phyloP scores from a whole-genome alignment of 2,113 vertebrate genomes.

The Neolamprologus devosi region DNA sequence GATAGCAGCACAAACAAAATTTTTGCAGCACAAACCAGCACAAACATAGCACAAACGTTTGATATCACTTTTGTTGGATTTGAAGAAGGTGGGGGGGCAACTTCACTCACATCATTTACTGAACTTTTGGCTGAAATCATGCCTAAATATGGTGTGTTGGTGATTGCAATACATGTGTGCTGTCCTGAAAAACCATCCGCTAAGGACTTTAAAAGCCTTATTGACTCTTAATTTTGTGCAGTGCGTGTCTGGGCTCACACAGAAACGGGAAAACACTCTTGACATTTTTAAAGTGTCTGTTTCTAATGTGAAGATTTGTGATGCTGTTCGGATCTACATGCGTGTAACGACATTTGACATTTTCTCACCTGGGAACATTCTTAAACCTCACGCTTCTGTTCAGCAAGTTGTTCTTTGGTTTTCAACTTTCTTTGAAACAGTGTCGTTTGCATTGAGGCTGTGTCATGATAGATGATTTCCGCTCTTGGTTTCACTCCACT shows the following conservation, averaged over 20 bases:
- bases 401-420: not conserved
- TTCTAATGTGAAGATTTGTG: not conserved
- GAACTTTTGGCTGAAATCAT: not conserved
- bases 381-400: not conserved
- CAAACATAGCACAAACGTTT: no score
- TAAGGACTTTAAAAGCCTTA: not conserved
- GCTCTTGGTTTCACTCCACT: not conserved
- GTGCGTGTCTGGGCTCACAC: not conserved
- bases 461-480: not conserved
- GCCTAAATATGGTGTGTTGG: not conserved
- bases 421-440: not conserved
- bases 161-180: not conserved
- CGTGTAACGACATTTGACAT: not conserved
- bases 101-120: not conserved
- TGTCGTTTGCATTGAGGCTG: not conserved
- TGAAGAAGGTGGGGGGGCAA: no score
- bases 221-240: not conserved
- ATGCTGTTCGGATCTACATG: not conserved
- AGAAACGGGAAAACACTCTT: not conserved
- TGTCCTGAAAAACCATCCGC: not conserved
- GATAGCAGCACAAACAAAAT: no score
- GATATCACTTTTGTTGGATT: no score
- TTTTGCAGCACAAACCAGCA: no score
- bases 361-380: not conserved
- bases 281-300: not conserved